A percentile compares a stretch with the other conserved stretches of the same genome.
Evolutionary conservation across 2,888 invertebrate genomes (phyloP).

Genomic region (Ceriagrion tenellum): DNA sequence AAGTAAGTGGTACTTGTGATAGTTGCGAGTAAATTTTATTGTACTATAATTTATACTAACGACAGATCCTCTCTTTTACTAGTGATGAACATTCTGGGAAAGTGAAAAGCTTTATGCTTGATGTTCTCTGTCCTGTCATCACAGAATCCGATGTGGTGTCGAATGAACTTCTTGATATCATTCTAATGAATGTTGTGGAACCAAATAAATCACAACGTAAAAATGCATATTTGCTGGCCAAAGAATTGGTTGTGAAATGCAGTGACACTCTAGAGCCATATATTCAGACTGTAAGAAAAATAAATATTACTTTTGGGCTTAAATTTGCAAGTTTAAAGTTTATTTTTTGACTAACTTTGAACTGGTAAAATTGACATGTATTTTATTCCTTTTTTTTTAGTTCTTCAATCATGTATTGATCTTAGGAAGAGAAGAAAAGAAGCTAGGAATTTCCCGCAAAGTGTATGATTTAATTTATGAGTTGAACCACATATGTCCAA

Average conservation of each 20-base stretch:
- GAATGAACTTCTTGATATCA: conserved; percentile 95
- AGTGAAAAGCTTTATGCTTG: conserved; percentile 98
- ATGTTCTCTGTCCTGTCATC: conserved; percentile 95
- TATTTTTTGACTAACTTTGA: background rate
- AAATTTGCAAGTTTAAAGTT: background rate
- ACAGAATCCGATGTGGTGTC: conserved; percentile 97
- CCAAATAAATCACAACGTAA: conserved; percentile 94
- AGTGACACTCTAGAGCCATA: conserved; percentile 95
- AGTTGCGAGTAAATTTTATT: background rate
- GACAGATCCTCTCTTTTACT: conserved; percentile 73
- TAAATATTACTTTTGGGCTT: conserved; percentile 53
- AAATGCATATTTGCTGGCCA: conserved; percentile 93
- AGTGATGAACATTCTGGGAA: conserved; percentile 97
- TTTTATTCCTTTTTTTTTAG: conserved; percentile 79
- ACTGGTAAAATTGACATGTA: conserved; percentile 1
- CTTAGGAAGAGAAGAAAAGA: conserved; percentile 93
- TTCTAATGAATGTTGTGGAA: conserved; percentile 96
- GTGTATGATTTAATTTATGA: conserved; percentile 98
- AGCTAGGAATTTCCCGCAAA: conserved; percentile 88
- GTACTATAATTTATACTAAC: background rate
- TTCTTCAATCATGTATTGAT: conserved; percentile 98
- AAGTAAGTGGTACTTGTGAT: conserved; percentile 84
- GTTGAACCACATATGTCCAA: conserved; percentile 94
- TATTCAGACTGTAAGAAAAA: conserved; percentile 90
- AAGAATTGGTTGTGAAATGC: conserved; percentile 94